These are phyloP conservation scores for Callorhinus ursinus DNA, from an alignment of 2,113 vertebrate genomes.

Conservation along the genomic window DNA sequence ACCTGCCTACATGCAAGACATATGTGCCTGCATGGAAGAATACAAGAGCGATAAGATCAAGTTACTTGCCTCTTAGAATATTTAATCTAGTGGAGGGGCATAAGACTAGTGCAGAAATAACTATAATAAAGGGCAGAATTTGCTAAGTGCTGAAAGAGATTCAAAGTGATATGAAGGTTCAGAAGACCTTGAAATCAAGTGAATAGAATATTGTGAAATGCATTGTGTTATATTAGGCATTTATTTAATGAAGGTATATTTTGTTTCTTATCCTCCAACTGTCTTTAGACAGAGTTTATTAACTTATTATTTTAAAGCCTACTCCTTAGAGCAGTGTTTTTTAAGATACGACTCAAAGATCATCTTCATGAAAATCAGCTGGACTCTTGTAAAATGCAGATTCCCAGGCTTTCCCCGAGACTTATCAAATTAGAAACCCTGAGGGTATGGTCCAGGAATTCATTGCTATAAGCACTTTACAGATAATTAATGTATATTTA, in stretches of 20 bases:
- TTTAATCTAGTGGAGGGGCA: neutral
- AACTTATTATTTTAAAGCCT: neutral
- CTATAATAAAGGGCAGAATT: neutral
- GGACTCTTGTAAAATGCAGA: slow-evolving; percentile 7
- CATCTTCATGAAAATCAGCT: slow-evolving; percentile 33
- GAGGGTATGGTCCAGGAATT: neutral
- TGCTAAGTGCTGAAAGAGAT: slow-evolving; percentile 8
- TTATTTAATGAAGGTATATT: slow-evolving; percentile 48
- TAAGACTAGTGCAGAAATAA: neutral
- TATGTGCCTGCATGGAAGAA: neutral
- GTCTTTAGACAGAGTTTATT: slow-evolving; percentile 14
- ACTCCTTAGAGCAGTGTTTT: neutral
- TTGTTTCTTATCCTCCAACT: neutral
- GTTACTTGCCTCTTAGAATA: neutral
- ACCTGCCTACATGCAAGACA: neutral
- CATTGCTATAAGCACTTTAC: neutral
- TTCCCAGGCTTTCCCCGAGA: neutral
- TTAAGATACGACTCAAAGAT: neutral
- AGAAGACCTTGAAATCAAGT: neutral
- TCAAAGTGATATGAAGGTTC: neutral
- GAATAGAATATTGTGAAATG: neutral
- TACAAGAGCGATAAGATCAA: neutral
- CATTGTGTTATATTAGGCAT: neutral
- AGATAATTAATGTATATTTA: slow-evolving; percentile 36
- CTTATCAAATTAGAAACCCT: slow-evolving; percentile 31